Evolutionary conservation across 2,113 vertebrate genomes (phyloP).

Genomic region (Charadrius vociferus): DNA sequence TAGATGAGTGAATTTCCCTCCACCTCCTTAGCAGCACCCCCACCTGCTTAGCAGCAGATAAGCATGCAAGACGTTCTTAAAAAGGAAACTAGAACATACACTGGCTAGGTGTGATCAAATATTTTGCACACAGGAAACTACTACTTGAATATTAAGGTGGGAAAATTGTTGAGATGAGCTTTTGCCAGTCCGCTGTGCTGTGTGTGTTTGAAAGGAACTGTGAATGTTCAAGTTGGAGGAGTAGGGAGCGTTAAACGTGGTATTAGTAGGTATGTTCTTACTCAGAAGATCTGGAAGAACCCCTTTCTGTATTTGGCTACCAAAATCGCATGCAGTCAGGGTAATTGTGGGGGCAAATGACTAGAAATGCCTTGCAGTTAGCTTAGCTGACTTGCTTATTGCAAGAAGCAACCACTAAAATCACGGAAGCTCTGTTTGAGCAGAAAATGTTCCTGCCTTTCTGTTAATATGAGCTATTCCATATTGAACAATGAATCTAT

Average conservation of each 20-base stretch:
- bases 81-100: slow-evolving; percentile 28
- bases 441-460: not conserved
- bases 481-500: not conserved
- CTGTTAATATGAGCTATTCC: not conserved
- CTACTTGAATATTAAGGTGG: not conserved
- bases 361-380: not conserved
- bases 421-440: not conserved
- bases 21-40: too few species aligned
- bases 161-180: not conserved
- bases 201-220: not conserved
- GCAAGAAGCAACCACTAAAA: not conserved
- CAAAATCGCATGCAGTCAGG: not conserved
- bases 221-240: not conserved
- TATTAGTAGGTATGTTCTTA: not conserved
- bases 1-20: not conserved
- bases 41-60: not conserved
- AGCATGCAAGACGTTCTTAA: not conserved
- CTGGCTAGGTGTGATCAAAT: slow-evolving; percentile 28
- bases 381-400: not conserved
- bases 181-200: not conserved
- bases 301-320: not conserved
- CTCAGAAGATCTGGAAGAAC: not conserved
- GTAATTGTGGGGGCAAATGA: not conserved
- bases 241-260: not conserved
- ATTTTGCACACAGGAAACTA: not conserved